phyloP scores from a whole-genome alignment of 1,140 invertebrate genomes.

The Brachionus rubens region DNA sequence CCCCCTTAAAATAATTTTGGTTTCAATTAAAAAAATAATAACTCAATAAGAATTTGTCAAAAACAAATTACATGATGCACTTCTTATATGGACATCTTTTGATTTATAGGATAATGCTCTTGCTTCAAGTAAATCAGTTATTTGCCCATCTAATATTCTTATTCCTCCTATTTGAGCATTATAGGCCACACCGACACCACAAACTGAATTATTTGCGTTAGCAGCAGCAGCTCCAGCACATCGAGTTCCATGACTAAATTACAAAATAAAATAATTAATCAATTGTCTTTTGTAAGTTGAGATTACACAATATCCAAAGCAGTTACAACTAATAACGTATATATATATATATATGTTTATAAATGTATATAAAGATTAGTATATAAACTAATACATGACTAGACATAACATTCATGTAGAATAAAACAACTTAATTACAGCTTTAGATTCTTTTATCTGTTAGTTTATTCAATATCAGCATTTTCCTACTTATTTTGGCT shows the following conservation, averaged over 20 bases:
- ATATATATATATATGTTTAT: too few relatives aligned
- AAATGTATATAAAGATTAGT: too few relatives aligned
- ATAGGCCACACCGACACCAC: slow-evolving; percentile 90
- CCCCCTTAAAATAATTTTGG: slow-evolving; percentile 48
- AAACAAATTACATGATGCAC: slow-evolving; percentile 57
- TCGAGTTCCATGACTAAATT: slow-evolving; percentile 80
- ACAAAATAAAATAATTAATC: background rate
- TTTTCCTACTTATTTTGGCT: slow-evolving; percentile 41
- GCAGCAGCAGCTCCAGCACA: slow-evolving; percentile 98
- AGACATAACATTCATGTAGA: too few relatives aligned
- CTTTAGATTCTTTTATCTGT: too few relatives aligned
- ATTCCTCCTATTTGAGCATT: slow-evolving; percentile 80
- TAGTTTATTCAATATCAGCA: background rate
- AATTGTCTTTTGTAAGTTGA: too few relatives aligned
- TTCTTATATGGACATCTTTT: slow-evolving; percentile 58
- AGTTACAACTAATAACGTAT: too few relatives aligned
- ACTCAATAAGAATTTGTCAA: background rate
- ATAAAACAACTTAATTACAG: too few relatives aligned
- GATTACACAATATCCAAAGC: too few relatives aligned
- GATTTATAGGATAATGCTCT: slow-evolving; percentile 52
- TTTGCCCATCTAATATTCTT: slow-evolving; percentile 57
- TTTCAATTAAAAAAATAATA: background rate
- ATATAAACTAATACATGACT: too few relatives aligned
- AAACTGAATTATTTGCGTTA: slow-evolving; percentile 89
- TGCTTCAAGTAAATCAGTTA: slow-evolving; percentile 57